Evolutionary conservation across 2,113 vertebrate genomes (phyloP), one percentile per base, ranked within the genome.

Genomic region (Lophura nycthemera): DNA sequence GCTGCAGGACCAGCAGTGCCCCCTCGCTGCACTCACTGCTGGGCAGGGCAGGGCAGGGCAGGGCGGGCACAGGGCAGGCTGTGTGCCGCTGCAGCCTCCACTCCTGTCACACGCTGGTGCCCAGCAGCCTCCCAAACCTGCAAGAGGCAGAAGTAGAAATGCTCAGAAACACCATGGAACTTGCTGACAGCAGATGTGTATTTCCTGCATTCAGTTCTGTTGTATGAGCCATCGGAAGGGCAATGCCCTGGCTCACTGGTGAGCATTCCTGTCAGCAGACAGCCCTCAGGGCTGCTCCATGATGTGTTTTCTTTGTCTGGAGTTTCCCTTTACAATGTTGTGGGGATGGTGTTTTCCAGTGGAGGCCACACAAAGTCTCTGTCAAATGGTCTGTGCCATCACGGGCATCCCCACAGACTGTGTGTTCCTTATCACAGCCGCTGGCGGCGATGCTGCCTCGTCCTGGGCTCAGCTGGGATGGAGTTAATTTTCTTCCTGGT

Each of bases 11-110:
- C 40, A 3, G 27, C 63, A 75, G 61, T 47, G 79, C 25, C 52
- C 8, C 40, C 18, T 56, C 17, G 0, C 59, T 11, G 0, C 6
- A 13, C 6, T 36, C 59, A 7, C 34, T 22, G 34, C 60, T 25
- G 60, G 24, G 34, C 42, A 45, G 42, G 42, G 56, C 57, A 16
- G 64, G 38, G 38, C 38, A 38, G 38, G 61, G 18, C 57, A 42
- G 30, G 25, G 40, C 57, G 42, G 18, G 18, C 57, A 38, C 30
- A 24, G 40, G 63, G 13, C 50, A 43, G 54, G 11, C n/a, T 47
- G 75, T 64, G 24, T 4, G 5, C 36, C 20, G 29, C 76, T 86
- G 71, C 42, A 38, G 38, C 73, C 29, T 42, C 56, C 8, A 36
- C 32, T 48, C 43, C n/a, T 47, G 17, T 83, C 69, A 48, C 50